Evolutionary conservation across 2,888 invertebrate genomes (phyloP).

Genomic region (Caenorhabditis sp.): DNA sequence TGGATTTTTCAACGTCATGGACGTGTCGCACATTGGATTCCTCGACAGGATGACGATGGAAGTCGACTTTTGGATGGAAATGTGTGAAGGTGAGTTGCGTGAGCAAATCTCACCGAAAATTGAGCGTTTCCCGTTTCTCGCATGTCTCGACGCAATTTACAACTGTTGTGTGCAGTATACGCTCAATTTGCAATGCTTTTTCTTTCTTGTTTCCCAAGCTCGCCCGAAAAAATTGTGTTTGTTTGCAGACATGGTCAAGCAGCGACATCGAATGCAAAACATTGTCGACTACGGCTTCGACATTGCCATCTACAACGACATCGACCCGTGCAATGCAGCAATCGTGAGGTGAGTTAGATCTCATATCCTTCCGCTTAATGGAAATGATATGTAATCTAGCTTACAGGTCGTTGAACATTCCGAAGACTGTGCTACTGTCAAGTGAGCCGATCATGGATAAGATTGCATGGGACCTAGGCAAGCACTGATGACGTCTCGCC

Average conservation of each 20-base stretch:
- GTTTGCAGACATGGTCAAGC: conserved; percentile 23
- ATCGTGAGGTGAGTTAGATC: conserved; percentile 57
- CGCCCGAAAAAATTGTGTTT: too few species aligned
- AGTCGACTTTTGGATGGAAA: conserved; percentile 39
- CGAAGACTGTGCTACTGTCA: conserved; percentile 44
- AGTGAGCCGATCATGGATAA: conserved; percentile 56
- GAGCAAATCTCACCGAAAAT: neutral
- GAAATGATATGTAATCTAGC: conserved; percentile 63
- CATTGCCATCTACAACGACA: conserved; percentile 49
- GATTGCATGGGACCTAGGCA: conserved; percentile 44
- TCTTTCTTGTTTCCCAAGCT: too few species aligned
- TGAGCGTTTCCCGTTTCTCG: neutral
- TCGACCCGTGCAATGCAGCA: conserved; percentile 48
- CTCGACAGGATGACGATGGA: conserved; percentile 26
- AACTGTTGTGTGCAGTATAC: too few species aligned
- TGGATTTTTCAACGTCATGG: conserved; percentile 25
- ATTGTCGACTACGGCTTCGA: conserved; percentile 49
- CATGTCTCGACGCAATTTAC: too few species aligned
- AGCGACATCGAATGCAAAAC: conserved; percentile 27
- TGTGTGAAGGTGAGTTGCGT: conserved; percentile 39
- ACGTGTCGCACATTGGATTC: conserved; percentile 42
- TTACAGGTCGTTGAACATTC: conserved; percentile 56
- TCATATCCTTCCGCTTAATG: conserved; percentile 57
- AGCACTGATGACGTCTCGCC: too few species aligned
- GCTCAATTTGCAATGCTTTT: neutral